These are phyloP conservation scores for Conus ventricosus DNA, from an alignment of 1,140 invertebrate genomes.

Conservation along the genomic window DNA sequence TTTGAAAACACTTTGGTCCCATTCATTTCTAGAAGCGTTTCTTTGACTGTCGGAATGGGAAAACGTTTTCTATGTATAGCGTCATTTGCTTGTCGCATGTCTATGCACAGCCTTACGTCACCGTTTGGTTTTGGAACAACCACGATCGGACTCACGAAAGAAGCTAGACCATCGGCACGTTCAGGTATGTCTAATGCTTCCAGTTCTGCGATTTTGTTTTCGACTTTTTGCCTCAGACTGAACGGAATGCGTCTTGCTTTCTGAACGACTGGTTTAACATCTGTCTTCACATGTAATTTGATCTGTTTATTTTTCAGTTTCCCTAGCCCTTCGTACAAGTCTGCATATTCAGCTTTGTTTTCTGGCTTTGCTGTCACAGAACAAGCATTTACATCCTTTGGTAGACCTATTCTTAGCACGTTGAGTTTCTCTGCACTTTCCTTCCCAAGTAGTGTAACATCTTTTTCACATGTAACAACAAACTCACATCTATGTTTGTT, in stretches of 20 bases:
- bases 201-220: no score
- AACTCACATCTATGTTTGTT: neutral
- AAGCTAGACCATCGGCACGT: neutral
- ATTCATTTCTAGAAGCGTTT: neutral
- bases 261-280: neutral
- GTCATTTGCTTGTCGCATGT: conserved; percentile 11
- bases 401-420: neutral
- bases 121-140: neutral
- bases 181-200: no score
- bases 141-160: neutral
- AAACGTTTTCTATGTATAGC: neutral
- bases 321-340: neutral
- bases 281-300: neutral
- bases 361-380: neutral
- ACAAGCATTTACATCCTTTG: neutral
- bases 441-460: neutral
- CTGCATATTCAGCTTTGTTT: neutral
- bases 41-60: neutral
- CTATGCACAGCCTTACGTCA: neutral
- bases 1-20: conserved; percentile 14
- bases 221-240: neutral
- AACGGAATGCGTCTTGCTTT: neutral
- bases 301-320: conserved; percentile 14
- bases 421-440: neutral
- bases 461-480: neutral